Conservation (phyloP, 2,113 vertebrate genomes). For the Peromyscus polionotus region DNA sequence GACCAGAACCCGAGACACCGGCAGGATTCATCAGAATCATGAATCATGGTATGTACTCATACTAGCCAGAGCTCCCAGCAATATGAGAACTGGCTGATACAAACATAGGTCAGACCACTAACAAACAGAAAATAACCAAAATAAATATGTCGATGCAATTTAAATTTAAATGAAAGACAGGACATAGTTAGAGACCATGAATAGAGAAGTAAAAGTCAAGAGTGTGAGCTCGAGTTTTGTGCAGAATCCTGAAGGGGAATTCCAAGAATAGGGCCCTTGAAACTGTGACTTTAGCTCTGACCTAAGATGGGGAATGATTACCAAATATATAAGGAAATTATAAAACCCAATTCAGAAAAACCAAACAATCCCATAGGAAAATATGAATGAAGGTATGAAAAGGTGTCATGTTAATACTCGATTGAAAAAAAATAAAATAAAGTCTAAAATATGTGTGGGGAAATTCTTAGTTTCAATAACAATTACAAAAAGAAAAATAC, state of each 20-base stretch:
- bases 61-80: neutral
- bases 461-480: constrained; percentile 34
- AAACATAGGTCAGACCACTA: neutral
- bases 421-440: neutral
- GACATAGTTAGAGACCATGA: neutral
- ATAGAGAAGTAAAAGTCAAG: neutral
- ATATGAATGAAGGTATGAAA: neutral
- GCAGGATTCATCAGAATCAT: neutral
- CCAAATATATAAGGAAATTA: constrained; percentile 9
- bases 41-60: neutral
- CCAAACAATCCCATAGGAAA: neutral
- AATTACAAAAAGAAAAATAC: constrained; percentile 25
- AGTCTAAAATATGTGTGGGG: neutral
- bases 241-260: neutral
- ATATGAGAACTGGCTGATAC: neutral
- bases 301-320: neutral
- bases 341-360: constrained; percentile 35
- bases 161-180: neutral
- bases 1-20: neutral
- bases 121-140: neutral
- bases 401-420: neutral
- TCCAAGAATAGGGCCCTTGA: neutral
- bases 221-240: neutral
- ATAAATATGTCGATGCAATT: neutral
- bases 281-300: neutral